Evolutionary conservation across 2,113 vertebrate genomes (phyloP), one percentile per base, ranked within the genome.

Genomic region (Psophia crepitans): DNA sequence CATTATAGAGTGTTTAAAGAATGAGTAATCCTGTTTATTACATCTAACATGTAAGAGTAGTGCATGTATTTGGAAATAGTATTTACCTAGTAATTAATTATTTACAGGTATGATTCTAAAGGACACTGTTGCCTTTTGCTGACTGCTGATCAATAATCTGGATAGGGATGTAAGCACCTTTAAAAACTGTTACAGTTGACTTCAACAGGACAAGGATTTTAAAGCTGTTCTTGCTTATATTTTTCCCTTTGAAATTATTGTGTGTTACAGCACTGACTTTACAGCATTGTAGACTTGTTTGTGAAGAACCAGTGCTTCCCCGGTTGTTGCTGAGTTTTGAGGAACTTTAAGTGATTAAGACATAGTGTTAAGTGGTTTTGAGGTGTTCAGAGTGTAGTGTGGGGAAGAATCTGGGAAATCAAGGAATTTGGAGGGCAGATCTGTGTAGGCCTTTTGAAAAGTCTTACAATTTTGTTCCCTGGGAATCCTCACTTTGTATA

Each of bases 61-160:
- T 53, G 14, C 4, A 2, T 46, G 13, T 49, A 44, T 81, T 90
- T 87, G 60, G 56, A 60, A 84, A 44, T 44, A 46, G 27, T 82
- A 53, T 95, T 93, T 89, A 79, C 53, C 82, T 79, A 61, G 57
- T 56, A 60, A 79, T 85, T 93, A 94, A 93, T 96, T 93, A 91
- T 89, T 92, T 87, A 87, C 83, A 79, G 46, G 7, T 60, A n/a
- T 64, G 35, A 78, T 66, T 93, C 19, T 1, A 71, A 89, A 89
- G 20, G 41, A 24, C 7, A 3, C 28, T 24, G 14, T 86, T 93
- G 84, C 60, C 49, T 89, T 88, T 81, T 74, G 24, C 69, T 89
- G n/a, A 48, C 11, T 33, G 17, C 43, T 77, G 68, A 39, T 84
- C 85, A 58, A 27, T 79, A 65, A 66, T 74, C 51, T 48, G 35